Conservation (phyloP, 2,888 invertebrate species). For the Trissolcus japonicus region DNA sequence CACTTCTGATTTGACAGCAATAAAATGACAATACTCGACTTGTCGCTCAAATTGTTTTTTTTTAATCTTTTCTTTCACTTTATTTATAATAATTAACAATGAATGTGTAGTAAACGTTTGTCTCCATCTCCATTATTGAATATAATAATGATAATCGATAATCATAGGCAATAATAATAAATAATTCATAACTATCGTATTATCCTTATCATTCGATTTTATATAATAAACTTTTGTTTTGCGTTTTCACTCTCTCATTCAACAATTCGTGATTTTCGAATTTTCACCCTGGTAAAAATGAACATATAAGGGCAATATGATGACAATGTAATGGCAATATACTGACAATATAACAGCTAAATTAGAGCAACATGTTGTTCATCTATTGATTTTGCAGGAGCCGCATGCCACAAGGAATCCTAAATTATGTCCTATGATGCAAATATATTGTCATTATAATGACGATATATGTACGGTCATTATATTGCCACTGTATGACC, state of each 20-base stretch:
- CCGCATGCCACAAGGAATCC: no score
- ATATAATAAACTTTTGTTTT: constrained; percentile 33
- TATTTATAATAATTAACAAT: constrained; percentile 57
- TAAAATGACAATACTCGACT: constrained; percentile 49
- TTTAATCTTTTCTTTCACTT: constrained; percentile 34
- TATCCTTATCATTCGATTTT: constrained; percentile 38
- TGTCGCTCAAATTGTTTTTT: constrained; percentile 6
- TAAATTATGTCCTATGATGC: no score
- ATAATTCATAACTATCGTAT: constrained; percentile 24
- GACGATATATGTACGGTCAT: no score
- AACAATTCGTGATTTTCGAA: constrained; percentile 7
- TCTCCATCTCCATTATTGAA: constrained; percentile 32
- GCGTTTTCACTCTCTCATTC: constrained; percentile 10
- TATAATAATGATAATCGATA: constrained; percentile 38
- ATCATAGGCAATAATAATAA: constrained; percentile 32
- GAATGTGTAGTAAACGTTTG: constrained; percentile 52
- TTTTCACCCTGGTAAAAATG: no score
- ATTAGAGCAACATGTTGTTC: no score
- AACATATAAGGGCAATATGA: no score
- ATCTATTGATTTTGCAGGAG: no score
- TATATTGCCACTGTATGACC: no score
- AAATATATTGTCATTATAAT: no score
- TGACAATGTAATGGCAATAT: no score
- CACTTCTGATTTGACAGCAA: constrained; percentile 39
- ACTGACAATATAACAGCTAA: no score